Evolutionary conservation across 2,113 vertebrate species (phyloP).

Genomic region (Marmota flaviventris): DNA sequence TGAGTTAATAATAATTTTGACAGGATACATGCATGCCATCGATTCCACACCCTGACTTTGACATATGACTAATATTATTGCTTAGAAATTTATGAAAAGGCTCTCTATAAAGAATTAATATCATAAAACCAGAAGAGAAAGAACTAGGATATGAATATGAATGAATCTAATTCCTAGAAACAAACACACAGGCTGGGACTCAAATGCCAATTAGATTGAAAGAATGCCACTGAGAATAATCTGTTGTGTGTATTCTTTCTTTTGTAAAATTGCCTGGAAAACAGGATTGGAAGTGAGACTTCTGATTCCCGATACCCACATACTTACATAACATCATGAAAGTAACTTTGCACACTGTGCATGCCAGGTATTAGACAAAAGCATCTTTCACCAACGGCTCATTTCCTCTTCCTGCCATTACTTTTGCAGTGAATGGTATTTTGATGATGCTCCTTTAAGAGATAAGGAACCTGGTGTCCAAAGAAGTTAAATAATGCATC

Average conservation of each 20-base stretch:
- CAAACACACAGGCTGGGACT: neutral
- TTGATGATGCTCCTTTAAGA: neutral
- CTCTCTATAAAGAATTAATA: constrained; percentile 5
- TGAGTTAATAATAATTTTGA: constrained; percentile 10
- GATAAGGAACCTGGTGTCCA: neutral
- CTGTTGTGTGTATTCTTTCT: neutral
- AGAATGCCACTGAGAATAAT: neutral
- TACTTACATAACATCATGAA: neutral
- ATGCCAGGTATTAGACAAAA: neutral
- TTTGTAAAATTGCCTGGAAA: neutral
- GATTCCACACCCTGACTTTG: constrained; percentile 8
- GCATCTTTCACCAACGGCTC: neutral
- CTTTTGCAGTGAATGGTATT: neutral
- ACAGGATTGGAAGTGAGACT: neutral
- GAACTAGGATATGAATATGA: neutral
- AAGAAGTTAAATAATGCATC: neutral
- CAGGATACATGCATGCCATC: neutral
- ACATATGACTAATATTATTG: neutral
- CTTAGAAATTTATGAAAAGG: constrained; percentile 3
- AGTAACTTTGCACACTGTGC: neutral
- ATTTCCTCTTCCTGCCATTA: neutral
- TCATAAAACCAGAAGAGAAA: neutral
- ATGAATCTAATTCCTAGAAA: neutral
- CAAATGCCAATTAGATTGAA: neutral
- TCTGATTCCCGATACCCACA: neutral